phyloP scores from a whole-genome alignment of 1,140 invertebrate species.

The Aethina tumida region DNA sequence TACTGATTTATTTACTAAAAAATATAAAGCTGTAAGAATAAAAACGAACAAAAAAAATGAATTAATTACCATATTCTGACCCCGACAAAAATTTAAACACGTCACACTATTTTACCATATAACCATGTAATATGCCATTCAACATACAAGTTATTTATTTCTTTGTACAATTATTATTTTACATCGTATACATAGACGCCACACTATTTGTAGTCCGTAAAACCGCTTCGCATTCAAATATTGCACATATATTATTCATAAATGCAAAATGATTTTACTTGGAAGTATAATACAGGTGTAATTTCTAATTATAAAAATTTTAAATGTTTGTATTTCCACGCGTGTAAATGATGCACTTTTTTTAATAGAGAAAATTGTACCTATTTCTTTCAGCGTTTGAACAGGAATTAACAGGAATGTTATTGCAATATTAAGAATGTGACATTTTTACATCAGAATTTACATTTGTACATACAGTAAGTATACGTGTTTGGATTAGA shows the following conservation, averaged over 20 bases:
- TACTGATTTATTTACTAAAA: no score
- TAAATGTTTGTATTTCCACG: constrained; percentile 2
- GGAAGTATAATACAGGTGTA: neutral
- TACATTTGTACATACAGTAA: no score
- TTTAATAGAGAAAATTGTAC: no score
- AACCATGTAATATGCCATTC: constrained; percentile 15
- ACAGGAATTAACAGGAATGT: no score
- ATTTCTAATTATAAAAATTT: constrained; percentile 8
- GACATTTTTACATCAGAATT: no score
- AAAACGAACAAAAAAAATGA: constrained; percentile 9
- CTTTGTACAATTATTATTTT: constrained; percentile 22
- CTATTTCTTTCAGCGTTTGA: no score
- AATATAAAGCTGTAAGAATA: no score
- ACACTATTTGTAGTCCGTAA: constrained; percentile 12
- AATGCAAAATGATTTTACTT: constrained; percentile 1
- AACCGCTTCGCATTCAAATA: constrained; percentile 3
- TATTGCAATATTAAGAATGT: no score
- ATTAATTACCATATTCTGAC: no score
- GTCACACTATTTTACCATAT: constrained; percentile 12
- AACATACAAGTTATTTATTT: constrained; percentile 18
- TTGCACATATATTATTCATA: constrained; percentile 2
- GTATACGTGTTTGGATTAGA: no score
- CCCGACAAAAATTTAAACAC: constrained; percentile 11
- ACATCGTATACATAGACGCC: constrained; percentile 22
- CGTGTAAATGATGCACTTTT: no score